A percentile compares a stretch with the other conserved stretches of the same genome.
phyloP scores from a whole-genome alignment of 2,113 vertebrate species.

The Lamprologus tigripictilis region DNA sequence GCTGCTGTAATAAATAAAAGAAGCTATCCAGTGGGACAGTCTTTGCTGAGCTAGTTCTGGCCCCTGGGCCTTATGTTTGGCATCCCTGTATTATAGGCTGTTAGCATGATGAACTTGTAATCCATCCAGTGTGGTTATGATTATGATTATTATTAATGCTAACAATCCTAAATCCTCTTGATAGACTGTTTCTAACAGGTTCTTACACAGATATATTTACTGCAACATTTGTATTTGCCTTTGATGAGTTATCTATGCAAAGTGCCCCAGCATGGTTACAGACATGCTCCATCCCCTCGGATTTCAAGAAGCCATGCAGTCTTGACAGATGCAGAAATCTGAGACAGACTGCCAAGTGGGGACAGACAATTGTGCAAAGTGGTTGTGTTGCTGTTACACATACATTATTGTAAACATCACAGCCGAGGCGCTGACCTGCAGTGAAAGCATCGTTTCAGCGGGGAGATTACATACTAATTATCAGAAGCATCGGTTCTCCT shows the following conservation, averaged over 20 bases:
- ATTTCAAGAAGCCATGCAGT: conserved; percentile 11
- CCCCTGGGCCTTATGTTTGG: neutral
- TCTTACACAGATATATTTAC: neutral
- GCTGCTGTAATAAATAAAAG: neutral
- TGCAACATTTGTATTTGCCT: neutral
- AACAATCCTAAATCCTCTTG: neutral
- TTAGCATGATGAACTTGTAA: neutral
- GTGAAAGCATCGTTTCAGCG: neutral
- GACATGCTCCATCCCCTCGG: neutral
- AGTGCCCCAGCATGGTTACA: neutral
- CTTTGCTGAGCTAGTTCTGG: neutral
- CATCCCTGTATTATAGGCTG: neutral
- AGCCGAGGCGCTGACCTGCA: conserved; percentile 7
- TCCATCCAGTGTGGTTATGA: neutral
- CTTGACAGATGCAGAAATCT: conserved; percentile 15
- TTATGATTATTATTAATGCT: neutral
- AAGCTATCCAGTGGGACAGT: neutral
- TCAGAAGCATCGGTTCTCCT: neutral
- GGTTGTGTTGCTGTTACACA: neutral
- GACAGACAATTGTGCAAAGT: conserved; percentile 33
- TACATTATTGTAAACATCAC: neutral
- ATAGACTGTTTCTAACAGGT: neutral
- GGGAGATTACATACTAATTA: conserved; percentile 30
- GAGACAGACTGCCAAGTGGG: conserved; percentile 24
- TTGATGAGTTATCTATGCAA: neutral